phyloP scores from a whole-genome alignment of 2,888 invertebrate genomes.

The Scaptomyza flava region DNA sequence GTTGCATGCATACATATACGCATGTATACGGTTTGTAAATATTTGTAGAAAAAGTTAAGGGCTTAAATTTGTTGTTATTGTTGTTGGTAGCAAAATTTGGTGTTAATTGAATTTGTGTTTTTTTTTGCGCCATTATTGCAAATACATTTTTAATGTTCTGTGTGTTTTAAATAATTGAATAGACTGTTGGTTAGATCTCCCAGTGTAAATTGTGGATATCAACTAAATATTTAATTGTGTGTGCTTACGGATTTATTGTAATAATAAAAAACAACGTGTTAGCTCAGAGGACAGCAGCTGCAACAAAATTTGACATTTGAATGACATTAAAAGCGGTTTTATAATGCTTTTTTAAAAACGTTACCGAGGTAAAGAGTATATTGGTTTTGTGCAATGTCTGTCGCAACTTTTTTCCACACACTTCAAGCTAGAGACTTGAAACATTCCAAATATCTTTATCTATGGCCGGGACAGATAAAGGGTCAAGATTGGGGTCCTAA shows the following conservation, averaged over 20 bases:
- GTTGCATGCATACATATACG: constrained; percentile 4
- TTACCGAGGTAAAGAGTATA: too few species aligned
- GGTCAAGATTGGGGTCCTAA: too few species aligned
- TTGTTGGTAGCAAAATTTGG: constrained; percentile 31
- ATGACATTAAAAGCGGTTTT: constrained; percentile 38
- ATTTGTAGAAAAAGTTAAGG: constrained; percentile 18
- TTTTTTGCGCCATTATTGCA: constrained; percentile 49
- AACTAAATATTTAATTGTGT: constrained; percentile 51
- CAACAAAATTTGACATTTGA: constrained; percentile 42
- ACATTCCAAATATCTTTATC: too few species aligned
- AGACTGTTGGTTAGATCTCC: constrained; percentile 29
- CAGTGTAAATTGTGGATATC: constrained; percentile 48
- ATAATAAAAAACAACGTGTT: too few species aligned
- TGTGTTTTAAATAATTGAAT: constrained; percentile 54
- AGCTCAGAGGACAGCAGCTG: not conserved
- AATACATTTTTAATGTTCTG: constrained; percentile 61
- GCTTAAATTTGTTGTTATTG: constrained; percentile 17
- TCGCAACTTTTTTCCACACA: too few species aligned
- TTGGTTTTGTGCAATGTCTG: too few species aligned
- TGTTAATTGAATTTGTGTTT: constrained; percentile 55
- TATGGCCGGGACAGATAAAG: too few species aligned
- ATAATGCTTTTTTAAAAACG: constrained; percentile 4
- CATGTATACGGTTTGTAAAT: not conserved
- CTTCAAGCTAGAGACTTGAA: too few species aligned
- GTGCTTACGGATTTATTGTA: constrained; percentile 9